Conservation (phyloP, 2,113 vertebrate genomes). For the Sminthopsis crassicaudata region DNA sequence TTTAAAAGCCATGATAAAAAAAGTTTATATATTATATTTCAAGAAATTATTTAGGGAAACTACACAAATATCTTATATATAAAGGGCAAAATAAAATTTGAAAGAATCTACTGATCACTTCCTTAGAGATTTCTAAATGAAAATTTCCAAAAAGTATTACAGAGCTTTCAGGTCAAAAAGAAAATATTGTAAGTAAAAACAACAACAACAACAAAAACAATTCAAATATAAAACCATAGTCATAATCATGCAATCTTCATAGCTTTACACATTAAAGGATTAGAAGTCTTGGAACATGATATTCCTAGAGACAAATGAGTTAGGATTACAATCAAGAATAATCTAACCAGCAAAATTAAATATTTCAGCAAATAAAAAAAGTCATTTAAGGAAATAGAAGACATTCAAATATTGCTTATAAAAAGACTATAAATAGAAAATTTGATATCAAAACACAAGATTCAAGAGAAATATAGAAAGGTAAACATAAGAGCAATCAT, state of each 20-base stretch:
- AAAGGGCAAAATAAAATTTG: background rate
- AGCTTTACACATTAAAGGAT: background rate
- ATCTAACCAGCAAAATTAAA: background rate
- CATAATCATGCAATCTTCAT: background rate
- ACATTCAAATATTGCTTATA: no score
- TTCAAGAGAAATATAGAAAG: no score
- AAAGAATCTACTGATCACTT: background rate
- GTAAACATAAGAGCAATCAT: no score
- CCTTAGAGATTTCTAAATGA: background rate
- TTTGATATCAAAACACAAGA: no score
- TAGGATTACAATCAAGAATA: background rate
- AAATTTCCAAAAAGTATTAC: background rate
- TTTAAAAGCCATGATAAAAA: background rate
- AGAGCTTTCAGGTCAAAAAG: no score
- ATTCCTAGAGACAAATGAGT: background rate
- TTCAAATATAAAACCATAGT: background rate
- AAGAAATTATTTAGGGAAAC: background rate
- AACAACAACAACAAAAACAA: background rate
- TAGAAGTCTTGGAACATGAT: background rate
- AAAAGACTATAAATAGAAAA: no score
- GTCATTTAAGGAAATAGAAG: no score
- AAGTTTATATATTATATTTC: background rate
- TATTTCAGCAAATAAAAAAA: no score
- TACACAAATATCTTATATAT: background rate
- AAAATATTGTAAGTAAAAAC: no score